Base-by-base conservation (phyloP, 2,113 vertebrate genomes). In the Melanerpes formicivorus region DNA sequence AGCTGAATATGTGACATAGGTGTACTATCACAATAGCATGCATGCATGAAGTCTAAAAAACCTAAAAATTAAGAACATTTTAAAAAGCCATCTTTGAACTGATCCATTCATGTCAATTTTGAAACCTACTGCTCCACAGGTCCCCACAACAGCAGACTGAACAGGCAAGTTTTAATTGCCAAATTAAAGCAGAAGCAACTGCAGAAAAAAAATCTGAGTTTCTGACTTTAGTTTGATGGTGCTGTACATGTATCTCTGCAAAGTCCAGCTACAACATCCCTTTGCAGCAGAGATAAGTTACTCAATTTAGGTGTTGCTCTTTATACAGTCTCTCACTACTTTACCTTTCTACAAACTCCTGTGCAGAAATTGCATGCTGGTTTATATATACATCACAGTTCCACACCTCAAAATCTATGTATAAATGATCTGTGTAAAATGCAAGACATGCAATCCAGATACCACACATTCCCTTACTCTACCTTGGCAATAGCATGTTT, bases 391-490 rank as follows among this genome's bases (percentile, higher is more conserved):
- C 3, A n/a, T 7, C 69, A 21, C 6, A 26, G 14, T 18, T 56
- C 25, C 30, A 80, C 27, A 3, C 6, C 10, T 52, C 62, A 58
- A 42, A 52, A 23, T 19, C 70, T 15, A 2, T 8, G 2, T 30
- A 34, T 17, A 7, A 5, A 1, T 4, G 10, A 4, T 37, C 34
- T 44, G 10, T 8, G 17, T 17, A 27, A 46, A 78, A 44, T 1
- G 1, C 27, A 40, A 65, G 16, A 64, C 10, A 2, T 3, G n/a
- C n/a, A n/a, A 2, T 3, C 19, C 59, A 62, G 65, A 56, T 1
- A 10, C 37, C 78, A 78, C 52, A 23, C 34, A n/a, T 4, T 18
- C 34, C 6, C 5, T 2, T 7, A 4, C 48, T 71, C n/a, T 65
- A 32, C 72, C 44, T 11, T 18, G 15, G 34, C 40, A 44, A 22